These are phyloP conservation scores for Perccottus glenii DNA, from an alignment of 2,113 vertebrate species.

Conservation along the genomic window DNA sequence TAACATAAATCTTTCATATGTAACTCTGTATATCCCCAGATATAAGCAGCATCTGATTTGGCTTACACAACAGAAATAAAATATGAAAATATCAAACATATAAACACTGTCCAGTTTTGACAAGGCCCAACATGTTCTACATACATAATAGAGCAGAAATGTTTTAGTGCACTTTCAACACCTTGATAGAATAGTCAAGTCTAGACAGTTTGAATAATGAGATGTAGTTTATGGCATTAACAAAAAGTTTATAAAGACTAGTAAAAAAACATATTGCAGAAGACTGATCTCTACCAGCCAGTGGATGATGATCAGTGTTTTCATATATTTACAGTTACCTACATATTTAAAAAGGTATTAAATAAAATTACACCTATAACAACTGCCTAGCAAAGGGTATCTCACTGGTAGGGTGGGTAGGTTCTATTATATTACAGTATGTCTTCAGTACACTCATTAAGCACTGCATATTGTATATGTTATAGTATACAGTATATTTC, in stretches of 20 bases:
- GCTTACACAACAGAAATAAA: conserved; percentile 35
- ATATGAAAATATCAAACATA: conserved; percentile 9
- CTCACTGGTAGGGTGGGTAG: neutral
- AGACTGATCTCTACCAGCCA: conserved; percentile 51
- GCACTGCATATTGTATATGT: conserved; percentile 6
- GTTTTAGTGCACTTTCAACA: conserved; percentile 3
- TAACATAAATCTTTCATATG: conserved; percentile 5
- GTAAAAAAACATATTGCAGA: conserved; percentile 38
- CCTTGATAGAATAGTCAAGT: conserved; percentile 4
- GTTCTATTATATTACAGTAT: conserved; percentile 8
- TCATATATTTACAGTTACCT: conserved; percentile 34
- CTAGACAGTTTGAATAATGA: conserved; percentile 3
- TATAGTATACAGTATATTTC: conserved; percentile 26
- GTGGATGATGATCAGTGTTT: conserved; percentile 50
- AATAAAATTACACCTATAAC: conserved; percentile 7
- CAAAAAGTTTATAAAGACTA: conserved; percentile 39
- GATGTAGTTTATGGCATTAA: conserved; percentile 15
- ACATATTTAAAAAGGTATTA: conserved; percentile 13
- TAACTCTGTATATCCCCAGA: conserved; percentile 18
- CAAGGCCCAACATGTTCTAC: conserved; percentile 10
- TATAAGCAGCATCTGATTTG: conserved; percentile 44
- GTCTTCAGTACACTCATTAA: neutral
- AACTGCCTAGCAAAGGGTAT: conserved; percentile 7
- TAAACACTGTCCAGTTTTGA: conserved; percentile 20
- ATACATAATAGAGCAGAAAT: conserved; percentile 5